Percentiles rank a stretch among this genome's conserved stretches.
phyloP scores from a whole-genome alignment of 2,797 vertebrate genomes.

The Tiaroga cobitis region DNA sequence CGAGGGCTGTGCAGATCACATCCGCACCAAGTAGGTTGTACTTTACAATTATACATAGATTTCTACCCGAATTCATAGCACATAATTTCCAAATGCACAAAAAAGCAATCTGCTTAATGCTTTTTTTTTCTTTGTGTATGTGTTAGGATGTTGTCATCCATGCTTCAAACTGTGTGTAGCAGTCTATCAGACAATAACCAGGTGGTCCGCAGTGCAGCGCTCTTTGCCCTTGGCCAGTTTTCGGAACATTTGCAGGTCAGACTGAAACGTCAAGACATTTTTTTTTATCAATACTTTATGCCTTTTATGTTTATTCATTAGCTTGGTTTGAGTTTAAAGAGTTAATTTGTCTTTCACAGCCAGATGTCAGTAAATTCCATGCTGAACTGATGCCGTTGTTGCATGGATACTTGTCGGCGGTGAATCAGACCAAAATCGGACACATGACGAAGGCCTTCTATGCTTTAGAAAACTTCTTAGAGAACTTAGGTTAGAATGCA shows the following conservation, averaged over 20 bases:
- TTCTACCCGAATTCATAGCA: not conserved
- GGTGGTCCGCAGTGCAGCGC: conserved; percentile 85
- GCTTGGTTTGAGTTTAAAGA: not conserved
- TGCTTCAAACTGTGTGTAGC: conserved; percentile 85
- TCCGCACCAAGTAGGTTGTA: conserved; percentile 83
- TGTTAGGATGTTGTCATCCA: conserved; percentile 81
- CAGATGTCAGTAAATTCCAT: conserved; percentile 86
- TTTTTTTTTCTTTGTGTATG: conserved; percentile 37
- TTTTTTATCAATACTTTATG: not conserved
- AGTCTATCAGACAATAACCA: conserved; percentile 83
- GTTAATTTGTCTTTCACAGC: conserved; percentile 71
- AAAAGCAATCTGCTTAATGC: not conserved
- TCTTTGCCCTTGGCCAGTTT: conserved; percentile 91
- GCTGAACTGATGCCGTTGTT: conserved; percentile 87
- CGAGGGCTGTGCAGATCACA: conserved; percentile 91
- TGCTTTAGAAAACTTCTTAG: conserved; percentile 91
- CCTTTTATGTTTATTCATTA: not conserved
- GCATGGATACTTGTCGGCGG: conserved; percentile 83
- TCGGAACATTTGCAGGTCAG: conserved; percentile 90
- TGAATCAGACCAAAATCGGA: conserved; percentile 79
- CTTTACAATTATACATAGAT: not conserved
- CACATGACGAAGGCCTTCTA: conserved; percentile 91
- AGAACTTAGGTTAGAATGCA: conserved; percentile 84
- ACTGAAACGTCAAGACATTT: not conserved
- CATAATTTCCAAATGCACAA: not conserved